These are phyloP conservation scores for Drosophila erecta DNA, from an alignment of 1,140 invertebrate species.

Conservation along the genomic window DNA sequence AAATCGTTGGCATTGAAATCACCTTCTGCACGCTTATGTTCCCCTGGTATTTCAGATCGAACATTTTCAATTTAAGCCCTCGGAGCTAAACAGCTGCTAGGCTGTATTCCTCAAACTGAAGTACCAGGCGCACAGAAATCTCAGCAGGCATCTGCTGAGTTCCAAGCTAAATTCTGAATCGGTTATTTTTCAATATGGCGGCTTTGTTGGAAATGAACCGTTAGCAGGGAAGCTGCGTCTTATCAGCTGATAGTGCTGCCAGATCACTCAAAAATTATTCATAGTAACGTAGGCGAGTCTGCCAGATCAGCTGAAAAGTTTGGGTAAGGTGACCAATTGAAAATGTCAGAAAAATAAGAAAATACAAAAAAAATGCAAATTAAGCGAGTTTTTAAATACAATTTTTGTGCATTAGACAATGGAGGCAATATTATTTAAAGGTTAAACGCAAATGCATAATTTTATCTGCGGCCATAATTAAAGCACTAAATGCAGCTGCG, in stretches of 20 bases:
- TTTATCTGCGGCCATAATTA: no score
- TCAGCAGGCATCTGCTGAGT: neutral
- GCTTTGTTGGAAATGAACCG: neutral
- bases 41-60: neutral
- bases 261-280: neutral
- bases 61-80: neutral
- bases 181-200: neutral
- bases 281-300: no score
- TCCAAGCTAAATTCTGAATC: no score
- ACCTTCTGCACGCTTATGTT: neutral
- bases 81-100: neutral
- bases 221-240: neutral
- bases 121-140: neutral
- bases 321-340: no score
- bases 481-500: no score
- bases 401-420: no score
- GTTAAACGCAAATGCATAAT: no score
- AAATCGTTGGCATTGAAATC: neutral
- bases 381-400: no score
- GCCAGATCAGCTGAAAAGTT: no score
- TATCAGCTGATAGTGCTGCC: neutral
- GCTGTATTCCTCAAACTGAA: neutral
- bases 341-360: no score
- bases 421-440: no score
- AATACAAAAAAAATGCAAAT: no score